Percentiles rank a stretch among this genome's conserved stretches.
Evolutionary conservation across 2,113 vertebrate species (phyloP).

Genomic region (Thymallus thymallus): DNA sequence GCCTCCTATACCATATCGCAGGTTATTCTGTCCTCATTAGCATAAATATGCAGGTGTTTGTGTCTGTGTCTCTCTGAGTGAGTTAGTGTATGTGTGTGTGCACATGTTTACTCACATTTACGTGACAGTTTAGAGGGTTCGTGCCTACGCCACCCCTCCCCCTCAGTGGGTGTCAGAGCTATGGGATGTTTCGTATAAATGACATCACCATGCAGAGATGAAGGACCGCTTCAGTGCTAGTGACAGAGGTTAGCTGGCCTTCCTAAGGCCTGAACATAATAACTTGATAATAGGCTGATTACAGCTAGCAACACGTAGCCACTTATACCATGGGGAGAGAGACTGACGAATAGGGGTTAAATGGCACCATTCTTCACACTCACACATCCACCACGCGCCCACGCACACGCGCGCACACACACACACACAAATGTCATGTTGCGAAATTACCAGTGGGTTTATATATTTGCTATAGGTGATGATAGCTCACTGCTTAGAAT

Average conservation of each 20-base stretch:
- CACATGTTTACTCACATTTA: too few species aligned
- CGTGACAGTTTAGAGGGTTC: background rate
- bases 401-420: background rate
- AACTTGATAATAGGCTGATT: background rate
- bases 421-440: background rate
- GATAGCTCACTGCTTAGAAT: constrained; percentile 6
- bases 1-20: background rate
- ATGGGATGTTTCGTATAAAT: background rate
- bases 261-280: background rate
- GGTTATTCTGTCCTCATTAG: background rate
- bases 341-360: too few species aligned
- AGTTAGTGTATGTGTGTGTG: too few species aligned
- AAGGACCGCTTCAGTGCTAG: background rate
- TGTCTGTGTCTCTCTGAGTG: background rate
- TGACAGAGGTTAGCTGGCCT: background rate
- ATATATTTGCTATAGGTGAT: background rate
- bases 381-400: background rate
- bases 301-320: background rate
- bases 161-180: background rate
- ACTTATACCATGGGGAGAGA: background rate
- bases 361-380: too few species aligned
- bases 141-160: too few species aligned
- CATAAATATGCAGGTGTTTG: background rate
- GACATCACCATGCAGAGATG: background rate
- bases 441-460: background rate